These are phyloP conservation scores for Gouania willdenowi DNA, from an alignment of 2,797 vertebrate species.

Conservation along the genomic window DNA sequence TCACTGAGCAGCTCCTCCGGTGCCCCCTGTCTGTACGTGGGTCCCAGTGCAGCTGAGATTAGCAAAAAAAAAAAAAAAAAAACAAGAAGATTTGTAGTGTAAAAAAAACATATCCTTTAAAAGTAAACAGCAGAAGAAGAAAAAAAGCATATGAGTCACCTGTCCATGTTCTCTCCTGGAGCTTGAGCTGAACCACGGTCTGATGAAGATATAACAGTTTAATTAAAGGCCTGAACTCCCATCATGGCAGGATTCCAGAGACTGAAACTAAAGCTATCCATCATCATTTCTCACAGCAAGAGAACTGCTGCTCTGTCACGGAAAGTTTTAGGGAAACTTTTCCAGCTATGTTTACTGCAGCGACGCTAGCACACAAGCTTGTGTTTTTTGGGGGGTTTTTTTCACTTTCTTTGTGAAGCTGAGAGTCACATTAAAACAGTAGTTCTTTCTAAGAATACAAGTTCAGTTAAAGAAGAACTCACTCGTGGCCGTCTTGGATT, in stretches of 20 bases:
- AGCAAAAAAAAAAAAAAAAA: constrained; percentile 1
- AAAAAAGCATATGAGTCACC: constrained; percentile 44
- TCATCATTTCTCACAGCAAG: background rate
- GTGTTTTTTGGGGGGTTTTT: no score
- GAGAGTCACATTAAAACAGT: no score
- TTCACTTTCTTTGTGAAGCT: no score
- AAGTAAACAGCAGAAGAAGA: background rate
- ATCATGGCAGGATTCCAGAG: constrained; percentile 1
- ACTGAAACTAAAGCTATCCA: background rate
- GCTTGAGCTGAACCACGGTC: constrained; percentile 75
- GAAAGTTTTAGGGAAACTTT: background rate
- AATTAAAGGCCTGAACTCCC: background rate
- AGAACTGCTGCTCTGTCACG: constrained; percentile 2
- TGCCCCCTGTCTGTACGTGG: constrained; percentile 82
- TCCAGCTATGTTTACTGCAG: background rate
- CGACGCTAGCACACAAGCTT: no score
- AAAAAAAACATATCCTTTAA: background rate
- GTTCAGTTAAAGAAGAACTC: constrained; percentile 54
- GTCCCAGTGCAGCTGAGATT: constrained; percentile 83
- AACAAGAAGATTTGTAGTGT: no score
- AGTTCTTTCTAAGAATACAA: no score
- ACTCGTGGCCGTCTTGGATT: constrained; percentile 88
- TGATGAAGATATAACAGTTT: constrained; percentile 24
- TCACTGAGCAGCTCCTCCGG: constrained; percentile 83
- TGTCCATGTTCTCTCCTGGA: constrained; percentile 74